These are phyloP conservation scores for Cepaea hortensis DNA, from an alignment of 2,888 invertebrate species.

Conservation along the genomic window DNA sequence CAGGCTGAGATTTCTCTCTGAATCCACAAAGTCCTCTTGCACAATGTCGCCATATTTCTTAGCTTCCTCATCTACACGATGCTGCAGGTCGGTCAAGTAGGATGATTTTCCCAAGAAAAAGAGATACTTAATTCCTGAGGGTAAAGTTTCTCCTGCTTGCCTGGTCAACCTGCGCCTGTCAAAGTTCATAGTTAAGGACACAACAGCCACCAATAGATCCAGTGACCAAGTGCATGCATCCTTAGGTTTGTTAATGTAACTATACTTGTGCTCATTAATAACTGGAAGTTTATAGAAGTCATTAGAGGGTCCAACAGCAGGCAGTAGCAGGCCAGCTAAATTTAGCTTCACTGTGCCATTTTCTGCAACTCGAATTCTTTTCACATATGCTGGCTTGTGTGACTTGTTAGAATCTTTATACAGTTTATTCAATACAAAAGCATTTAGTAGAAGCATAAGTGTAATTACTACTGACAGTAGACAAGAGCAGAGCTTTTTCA, in stretches of 20 bases:
- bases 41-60: slow-evolving; percentile 24
- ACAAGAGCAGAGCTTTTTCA: background rate
- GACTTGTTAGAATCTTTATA: background rate
- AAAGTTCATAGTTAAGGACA: slow-evolving; percentile 31
- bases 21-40: slow-evolving; percentile 29
- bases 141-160: background rate
- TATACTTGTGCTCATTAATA: slow-evolving; percentile 26
- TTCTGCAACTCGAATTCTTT: slow-evolving; percentile 4
- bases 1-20: slow-evolving; percentile 33
- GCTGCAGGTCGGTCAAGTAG: background rate
- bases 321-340: slow-evolving; percentile 21
- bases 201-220: slow-evolving; percentile 16
- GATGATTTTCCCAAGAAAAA: slow-evolving; percentile 36
- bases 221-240: background rate
- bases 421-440: background rate
- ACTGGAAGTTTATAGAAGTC: slow-evolving; percentile 9
- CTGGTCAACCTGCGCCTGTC: slow-evolving; percentile 6
- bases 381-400: background rate
- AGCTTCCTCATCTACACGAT: slow-evolving; percentile 22
- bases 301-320: background rate
- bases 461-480: background rate
- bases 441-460: background rate
- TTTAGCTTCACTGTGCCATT: slow-evolving; percentile 16
- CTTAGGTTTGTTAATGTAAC: slow-evolving; percentile 18
- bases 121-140: background rate